A percentile compares a stretch with the other conserved stretches of the same genome.
Evolutionary conservation across 2,888 invertebrate genomes (phyloP).

Genomic region (Ormyrus thymus): DNA sequence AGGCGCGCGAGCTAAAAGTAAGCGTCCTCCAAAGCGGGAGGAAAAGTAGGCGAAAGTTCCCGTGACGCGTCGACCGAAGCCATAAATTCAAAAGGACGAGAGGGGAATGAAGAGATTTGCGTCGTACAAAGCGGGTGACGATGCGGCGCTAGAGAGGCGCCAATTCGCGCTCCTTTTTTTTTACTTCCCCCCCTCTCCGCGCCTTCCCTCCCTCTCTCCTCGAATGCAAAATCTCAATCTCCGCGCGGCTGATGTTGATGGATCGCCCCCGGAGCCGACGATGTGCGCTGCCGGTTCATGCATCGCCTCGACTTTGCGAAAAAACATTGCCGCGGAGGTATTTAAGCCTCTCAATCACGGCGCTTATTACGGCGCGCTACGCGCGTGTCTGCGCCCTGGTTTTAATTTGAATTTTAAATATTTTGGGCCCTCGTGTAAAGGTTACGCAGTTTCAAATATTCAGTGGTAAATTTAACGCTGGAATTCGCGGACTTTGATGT

Average conservation of each 20-base stretch:
- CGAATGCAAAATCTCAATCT: conserved; percentile 65
- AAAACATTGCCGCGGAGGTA: too few relatives aligned
- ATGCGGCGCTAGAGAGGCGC: conserved; percentile 18
- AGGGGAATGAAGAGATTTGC: conserved; percentile 50
- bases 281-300: too few relatives aligned
- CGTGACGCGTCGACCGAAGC: conserved; percentile 10
- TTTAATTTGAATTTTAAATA: too few relatives aligned
- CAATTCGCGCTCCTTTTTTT: conserved; percentile 53
- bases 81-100: conserved; percentile 48
- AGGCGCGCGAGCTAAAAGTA: conserved; percentile 7
- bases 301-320: too few relatives aligned
- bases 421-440: too few relatives aligned
- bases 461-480: too few relatives aligned
- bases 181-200: neutral
- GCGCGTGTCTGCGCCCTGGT: neutral
- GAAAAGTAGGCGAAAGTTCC: conserved; percentile 44
- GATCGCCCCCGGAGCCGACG: conserved; percentile 54
- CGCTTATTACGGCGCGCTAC: neutral
- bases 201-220: conserved; percentile 47
- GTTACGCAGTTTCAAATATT: too few relatives aligned
- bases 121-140: conserved; percentile 35
- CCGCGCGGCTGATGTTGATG: conserved; percentile 61
- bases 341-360: too few relatives aligned
- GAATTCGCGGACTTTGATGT: too few relatives aligned
- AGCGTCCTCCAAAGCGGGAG: neutral